A percentile compares a stretch with the other conserved stretches of the same genome.
Conservation (phyloP, 2,888 invertebrate species). For the Acleris literana region DNA sequence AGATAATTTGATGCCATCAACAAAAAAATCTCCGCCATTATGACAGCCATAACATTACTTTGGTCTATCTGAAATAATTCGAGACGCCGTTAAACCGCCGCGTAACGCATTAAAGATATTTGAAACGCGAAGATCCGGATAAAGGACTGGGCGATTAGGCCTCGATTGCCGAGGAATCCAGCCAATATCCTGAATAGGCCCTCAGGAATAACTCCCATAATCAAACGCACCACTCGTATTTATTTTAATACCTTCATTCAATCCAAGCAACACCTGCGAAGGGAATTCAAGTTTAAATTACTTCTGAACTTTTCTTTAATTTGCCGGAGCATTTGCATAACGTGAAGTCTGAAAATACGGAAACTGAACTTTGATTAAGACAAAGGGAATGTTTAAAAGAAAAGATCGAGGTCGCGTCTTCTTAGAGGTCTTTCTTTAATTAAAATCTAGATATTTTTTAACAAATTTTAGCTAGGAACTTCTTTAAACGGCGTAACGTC, state of each 20-base stretch:
- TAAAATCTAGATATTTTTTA: conserved; percentile 21
- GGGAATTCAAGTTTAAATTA: conserved; percentile 54
- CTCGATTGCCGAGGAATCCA: conserved; percentile 29
- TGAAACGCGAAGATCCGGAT: conserved; percentile 14
- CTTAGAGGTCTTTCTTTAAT: conserved; percentile 21
- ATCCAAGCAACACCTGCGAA: conserved; percentile 47
- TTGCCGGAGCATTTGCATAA: conserved; percentile 64
- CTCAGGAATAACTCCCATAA: conserved; percentile 37
- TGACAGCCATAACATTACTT: background rate
- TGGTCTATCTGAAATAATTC: conserved; percentile 7
- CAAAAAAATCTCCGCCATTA: background rate
- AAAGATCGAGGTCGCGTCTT: conserved; percentile 13
- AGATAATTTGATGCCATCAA: background rate
- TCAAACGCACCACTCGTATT: conserved; percentile 35
- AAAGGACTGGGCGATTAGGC: conserved; percentile 31
- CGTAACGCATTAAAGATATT: conserved; percentile 12
- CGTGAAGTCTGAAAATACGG: conserved; percentile 42
- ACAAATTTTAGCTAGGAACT: background rate
- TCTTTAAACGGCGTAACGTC: no score
- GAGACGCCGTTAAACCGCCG: conserved; percentile 5
- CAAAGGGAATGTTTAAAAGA: conserved; percentile 28
- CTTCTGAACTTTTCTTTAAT: conserved; percentile 61
- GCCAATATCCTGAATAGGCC: conserved; percentile 36
- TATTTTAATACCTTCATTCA: conserved; percentile 40
- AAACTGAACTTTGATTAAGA: conserved; percentile 42